Evolutionary conservation across 2,888 invertebrate species (phyloP).

Genomic region (Tigriopus californicus): DNA sequence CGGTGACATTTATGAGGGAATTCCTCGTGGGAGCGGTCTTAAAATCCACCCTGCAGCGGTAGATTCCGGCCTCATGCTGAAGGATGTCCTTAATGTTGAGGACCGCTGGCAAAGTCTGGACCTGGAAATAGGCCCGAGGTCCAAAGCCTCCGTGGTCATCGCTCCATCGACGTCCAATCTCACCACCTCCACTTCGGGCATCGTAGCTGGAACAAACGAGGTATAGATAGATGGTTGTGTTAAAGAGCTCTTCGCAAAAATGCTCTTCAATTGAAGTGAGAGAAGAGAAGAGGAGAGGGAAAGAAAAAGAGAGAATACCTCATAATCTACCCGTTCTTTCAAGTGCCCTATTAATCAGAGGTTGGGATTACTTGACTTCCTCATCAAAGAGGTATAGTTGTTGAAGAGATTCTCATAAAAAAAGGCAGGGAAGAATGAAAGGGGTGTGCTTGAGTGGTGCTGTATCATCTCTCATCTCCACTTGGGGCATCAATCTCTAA

Average conservation of each 20-base stretch:
- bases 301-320: too few relatives aligned
- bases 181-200: neutral
- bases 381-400: too few relatives aligned
- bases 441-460: too few relatives aligned
- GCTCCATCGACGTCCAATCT: constrained; percentile 5
- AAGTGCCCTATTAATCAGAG: too few relatives aligned
- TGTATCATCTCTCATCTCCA: too few relatives aligned
- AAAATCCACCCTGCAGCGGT: constrained; percentile 15
- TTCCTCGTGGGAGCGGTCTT: constrained; percentile 16
- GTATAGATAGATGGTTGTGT: neutral
- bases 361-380: too few relatives aligned
- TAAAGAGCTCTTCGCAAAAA: neutral
- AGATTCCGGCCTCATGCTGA: neutral
- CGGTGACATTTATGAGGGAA: constrained; percentile 14
- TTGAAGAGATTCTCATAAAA: too few relatives aligned
- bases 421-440: too few relatives aligned
- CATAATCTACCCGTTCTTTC: too few relatives aligned
- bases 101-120: neutral
- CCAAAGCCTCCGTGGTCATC: constrained; percentile 9
- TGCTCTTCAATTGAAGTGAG: too few relatives aligned
- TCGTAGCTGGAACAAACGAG: constrained; percentile 5
- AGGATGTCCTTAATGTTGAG: constrained; percentile 1
- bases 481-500: too few relatives aligned
- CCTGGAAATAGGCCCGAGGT: constrained; percentile 1
- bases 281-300: too few relatives aligned